phyloP scores from a whole-genome alignment of 2,113 vertebrate species.

The Apteryx owenii region DNA sequence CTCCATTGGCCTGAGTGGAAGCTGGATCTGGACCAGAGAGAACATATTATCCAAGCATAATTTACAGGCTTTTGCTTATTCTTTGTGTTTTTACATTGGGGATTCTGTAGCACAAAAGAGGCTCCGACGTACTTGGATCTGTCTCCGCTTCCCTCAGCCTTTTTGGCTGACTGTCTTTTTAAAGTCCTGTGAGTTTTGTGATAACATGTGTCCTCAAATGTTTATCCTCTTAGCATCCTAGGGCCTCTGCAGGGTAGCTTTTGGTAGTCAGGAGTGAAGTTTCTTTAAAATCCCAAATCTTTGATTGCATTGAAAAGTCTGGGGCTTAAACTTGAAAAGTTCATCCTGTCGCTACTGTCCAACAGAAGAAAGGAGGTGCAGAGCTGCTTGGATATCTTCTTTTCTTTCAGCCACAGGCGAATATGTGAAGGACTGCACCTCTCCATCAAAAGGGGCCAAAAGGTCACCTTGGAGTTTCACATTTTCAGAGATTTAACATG shows the following conservation, averaged over 20 bases:
- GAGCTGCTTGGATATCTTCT: neutral
- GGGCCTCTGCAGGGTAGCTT: neutral
- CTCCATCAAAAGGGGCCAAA: neutral
- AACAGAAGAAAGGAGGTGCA: neutral
- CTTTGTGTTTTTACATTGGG: neutral
- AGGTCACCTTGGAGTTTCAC: neutral
- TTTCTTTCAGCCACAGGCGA: neutral
- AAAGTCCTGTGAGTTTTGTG: neutral
- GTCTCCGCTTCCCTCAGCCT: neutral
- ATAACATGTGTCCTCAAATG: neutral
- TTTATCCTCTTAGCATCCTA: neutral
- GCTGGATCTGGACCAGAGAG: neutral
- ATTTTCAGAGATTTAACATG: neutral
- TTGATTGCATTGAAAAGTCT: neutral
- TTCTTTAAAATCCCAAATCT: neutral
- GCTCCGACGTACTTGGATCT: neutral
- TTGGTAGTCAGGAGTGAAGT: neutral
- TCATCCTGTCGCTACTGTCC: neutral
- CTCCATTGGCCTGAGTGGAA: neutral
- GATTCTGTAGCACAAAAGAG: neutral
- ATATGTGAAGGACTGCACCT: neutral
- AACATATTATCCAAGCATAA: accelerated
- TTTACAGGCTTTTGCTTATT: neutral
- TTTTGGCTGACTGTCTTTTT: neutral
- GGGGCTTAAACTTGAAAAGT: neutral